Percentiles rank a stretch among this genome's conserved stretches.
Evolutionary conservation across 2,888 invertebrate species (phyloP).

Genomic region (Drosophila mettleri): DNA sequence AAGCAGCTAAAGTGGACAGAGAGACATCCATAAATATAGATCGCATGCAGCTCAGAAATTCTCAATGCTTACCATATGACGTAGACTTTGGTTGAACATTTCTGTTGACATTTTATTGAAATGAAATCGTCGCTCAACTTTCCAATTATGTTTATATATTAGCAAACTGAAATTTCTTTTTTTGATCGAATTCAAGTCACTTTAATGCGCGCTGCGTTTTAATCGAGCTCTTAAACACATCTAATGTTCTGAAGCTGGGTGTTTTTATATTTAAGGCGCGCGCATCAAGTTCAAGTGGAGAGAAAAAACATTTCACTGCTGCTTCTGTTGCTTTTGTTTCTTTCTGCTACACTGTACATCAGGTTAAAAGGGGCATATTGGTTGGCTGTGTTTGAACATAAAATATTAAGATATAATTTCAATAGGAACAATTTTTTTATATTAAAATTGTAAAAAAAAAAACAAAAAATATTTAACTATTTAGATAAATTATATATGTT

Average conservation of each 20-base stretch:
- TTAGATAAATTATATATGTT: no score
- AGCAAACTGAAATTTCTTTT: constrained; percentile 4
- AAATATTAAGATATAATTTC: no score
- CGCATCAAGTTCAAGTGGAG: constrained; percentile 39
- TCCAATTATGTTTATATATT: background rate
- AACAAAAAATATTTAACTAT: no score
- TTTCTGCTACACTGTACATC: background rate
- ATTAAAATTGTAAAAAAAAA: no score
- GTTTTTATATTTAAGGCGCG: constrained; percentile 76
- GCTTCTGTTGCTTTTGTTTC: constrained; percentile 7
- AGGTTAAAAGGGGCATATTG: background rate
- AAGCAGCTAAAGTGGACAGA: constrained; percentile 28
- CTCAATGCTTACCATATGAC: constrained; percentile 52
- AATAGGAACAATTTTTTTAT: no score
- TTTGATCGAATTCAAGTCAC: background rate
- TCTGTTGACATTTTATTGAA: background rate
- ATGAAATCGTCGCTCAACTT: constrained; percentile 9
- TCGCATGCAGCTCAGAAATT: background rate
- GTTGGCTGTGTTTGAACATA: no score
- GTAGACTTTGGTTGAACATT: constrained; percentile 42
- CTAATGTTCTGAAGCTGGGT: constrained; percentile 69
- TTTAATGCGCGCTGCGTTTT: constrained; percentile 40
- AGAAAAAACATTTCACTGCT: constrained; percentile 32
- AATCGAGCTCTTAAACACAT: constrained; percentile 70
- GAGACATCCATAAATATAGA: background rate